Evolutionary conservation across 2,113 vertebrate genomes (phyloP), one percentile per base, ranked within the genome.

Genomic region (Nibea coibor): DNA sequence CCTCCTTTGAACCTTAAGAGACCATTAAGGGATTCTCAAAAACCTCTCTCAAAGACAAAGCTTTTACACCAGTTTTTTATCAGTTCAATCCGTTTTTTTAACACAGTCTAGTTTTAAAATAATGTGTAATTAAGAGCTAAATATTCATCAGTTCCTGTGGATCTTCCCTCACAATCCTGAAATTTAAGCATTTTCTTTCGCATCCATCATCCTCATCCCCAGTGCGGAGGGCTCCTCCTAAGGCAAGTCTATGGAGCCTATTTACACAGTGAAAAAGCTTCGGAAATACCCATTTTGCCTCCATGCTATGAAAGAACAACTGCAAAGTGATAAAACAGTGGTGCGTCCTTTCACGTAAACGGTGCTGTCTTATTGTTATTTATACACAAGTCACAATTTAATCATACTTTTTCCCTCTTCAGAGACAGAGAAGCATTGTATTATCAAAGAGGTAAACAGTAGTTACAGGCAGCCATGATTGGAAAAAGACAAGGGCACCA

Each of bases 41-140:
- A 31, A 31, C 1, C 31, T 35, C 5, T 35, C 6, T 35, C 31
- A 35, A 35, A 35, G 31, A 35, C 7, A 42, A 58, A 81, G 22
- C 26, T 24, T 64, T 82, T 28, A 71, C 28, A 69, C 5, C 43
- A 64, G 10, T 67, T 45, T 47, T 65, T 51, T 39, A 81, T 31
- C 47, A 10, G 45, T n/a, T 28, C 10, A 63, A 2, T 61, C 35
- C 17, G 12, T 47, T 71, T 39, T 35, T 35, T 51, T 28, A n/a
- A 16, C 15, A 53, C 10, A 0, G 14, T 20, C 3, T 14, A 24
- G 15, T 66, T 35, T 10, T 1, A 4, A 11, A 62, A 3, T 5
- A 22, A 11, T 6, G 11, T 35, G 17, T 69, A 22, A 69, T 54
- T 39, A 39, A 16, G 31, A 35, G 20, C 31, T 39, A n/a, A 39